phyloP scores from a whole-genome alignment of 1,140 invertebrate species.

The Drosophila chauvacae region DNA sequence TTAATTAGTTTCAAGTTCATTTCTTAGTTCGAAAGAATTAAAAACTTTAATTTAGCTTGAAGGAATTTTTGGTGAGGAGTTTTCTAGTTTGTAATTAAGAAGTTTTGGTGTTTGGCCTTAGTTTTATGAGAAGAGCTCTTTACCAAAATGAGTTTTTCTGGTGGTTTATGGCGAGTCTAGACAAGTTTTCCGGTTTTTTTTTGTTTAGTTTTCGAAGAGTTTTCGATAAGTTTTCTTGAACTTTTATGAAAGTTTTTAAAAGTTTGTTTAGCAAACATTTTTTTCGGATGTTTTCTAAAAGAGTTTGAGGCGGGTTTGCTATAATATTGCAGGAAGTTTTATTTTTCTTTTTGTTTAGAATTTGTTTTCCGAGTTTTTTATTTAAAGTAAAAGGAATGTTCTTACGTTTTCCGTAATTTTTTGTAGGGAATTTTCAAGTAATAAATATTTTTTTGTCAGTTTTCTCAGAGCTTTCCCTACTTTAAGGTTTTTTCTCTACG shows the following conservation, averaged over 20 bases:
- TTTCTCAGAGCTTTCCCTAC: not conserved
- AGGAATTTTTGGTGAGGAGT: too few relatives aligned
- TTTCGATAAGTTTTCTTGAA: not conserved
- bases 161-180: accelerated
- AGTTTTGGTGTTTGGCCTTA: not conserved
- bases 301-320: not conserved
- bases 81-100: not conserved
- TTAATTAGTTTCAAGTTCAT: slow-evolving; percentile 5
- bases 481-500: not conserved
- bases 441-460: not conserved
- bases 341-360: not conserved
- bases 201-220: not conserved
- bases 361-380: not conserved
- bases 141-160: not conserved
- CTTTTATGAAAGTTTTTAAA: not conserved
- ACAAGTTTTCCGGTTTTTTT: not conserved
- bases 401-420: not conserved
- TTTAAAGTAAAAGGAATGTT: not conserved
- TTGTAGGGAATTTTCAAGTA: too few relatives aligned
- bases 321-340: not conserved
- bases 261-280: not conserved
- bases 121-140: not conserved
- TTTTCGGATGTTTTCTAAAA: not conserved
- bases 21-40: not conserved
- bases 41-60: not conserved